Evolutionary conservation across 30 jellyfish, hydroid and myxozoan genomes (phyloP).

Genomic region (Hydractinia symbiolongicarpus): DNA sequence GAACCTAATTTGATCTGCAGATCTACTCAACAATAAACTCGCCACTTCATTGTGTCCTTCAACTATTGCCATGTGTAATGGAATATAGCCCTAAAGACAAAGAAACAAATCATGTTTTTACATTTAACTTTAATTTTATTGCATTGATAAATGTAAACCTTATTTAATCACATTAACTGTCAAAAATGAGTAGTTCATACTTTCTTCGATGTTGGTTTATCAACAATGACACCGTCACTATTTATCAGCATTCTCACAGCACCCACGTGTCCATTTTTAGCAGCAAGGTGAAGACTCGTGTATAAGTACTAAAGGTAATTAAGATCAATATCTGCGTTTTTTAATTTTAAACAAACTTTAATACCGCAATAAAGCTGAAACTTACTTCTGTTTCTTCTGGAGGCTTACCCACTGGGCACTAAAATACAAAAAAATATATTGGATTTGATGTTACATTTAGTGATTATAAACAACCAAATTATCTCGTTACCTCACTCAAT

Average conservation of each 20-base stretch:
- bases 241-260: slow-evolving; percentile 73
- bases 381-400: slow-evolving; percentile 44
- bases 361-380: neutral
- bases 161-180: neutral
- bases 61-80: slow-evolving; percentile 75
- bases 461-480: neutral
- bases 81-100: slow-evolving; percentile 52
- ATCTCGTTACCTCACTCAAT: slow-evolving; percentile 72
- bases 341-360: neutral
- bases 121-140: neutral
- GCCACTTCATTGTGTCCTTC: slow-evolving; percentile 79
- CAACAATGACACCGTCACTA: slow-evolving; percentile 76
- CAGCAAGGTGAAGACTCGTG: slow-evolving; percentile 81
- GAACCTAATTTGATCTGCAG: slow-evolving; percentile 75
- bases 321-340: neutral
- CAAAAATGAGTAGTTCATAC: slow-evolving; percentile 27
- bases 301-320: slow-evolving; percentile 49
- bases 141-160: neutral
- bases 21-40: slow-evolving; percentile 76
- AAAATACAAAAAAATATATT: neutral
- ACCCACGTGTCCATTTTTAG: slow-evolving; percentile 84
- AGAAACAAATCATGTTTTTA: neutral
- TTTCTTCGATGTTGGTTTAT: slow-evolving; percentile 78
- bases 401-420: slow-evolving; percentile 35
- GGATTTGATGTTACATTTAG: neutral